Evolutionary conservation across 2,888 invertebrate genomes (phyloP).

Genomic region (Drosophila setosimentum): DNA sequence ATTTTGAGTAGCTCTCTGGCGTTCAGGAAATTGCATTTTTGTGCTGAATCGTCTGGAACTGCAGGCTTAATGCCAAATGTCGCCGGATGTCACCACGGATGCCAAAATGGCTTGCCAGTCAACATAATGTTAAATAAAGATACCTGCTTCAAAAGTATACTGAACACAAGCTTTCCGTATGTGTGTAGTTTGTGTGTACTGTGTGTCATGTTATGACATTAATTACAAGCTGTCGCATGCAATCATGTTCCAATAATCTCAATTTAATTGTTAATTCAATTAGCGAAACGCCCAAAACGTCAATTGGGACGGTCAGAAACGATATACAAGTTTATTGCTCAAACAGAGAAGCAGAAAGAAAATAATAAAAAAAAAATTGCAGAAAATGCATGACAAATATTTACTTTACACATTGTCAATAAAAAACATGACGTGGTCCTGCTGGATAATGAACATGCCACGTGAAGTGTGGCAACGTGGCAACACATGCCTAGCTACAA

Average conservation of each 20-base stretch:
- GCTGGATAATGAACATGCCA: constrained; percentile 63
- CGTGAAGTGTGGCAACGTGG: constrained; percentile 34
- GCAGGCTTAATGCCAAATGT: constrained; percentile 36
- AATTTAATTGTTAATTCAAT: constrained; percentile 75
- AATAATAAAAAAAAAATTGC: constrained; percentile 24
- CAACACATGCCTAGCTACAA: constrained; percentile 26
- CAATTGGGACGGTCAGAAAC: constrained; percentile 31
- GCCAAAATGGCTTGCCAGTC: constrained; percentile 15
- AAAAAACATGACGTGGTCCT: constrained; percentile 54
- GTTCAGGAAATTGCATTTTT: constrained; percentile 77
- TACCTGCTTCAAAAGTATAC: background rate
- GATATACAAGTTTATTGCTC: background rate
- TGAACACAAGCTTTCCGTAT: background rate
- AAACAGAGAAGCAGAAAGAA: background rate
- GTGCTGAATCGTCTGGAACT: constrained; percentile 21
- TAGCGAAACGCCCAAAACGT: constrained; percentile 49
- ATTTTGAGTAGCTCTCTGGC: constrained; percentile 12
- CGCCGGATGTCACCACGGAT: constrained; percentile 6
- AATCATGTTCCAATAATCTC: constrained; percentile 68
- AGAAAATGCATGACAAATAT: constrained; percentile 47
- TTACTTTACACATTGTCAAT: constrained; percentile 48
- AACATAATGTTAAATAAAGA: constrained; percentile 21
- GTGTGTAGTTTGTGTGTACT: background rate
- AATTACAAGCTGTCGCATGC: constrained; percentile 54
- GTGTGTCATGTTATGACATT: constrained; percentile 39